These are phyloP conservation scores for Argya squamiceps DNA, from an alignment of 2,797 vertebrate genomes.

Conservation along the genomic window DNA sequence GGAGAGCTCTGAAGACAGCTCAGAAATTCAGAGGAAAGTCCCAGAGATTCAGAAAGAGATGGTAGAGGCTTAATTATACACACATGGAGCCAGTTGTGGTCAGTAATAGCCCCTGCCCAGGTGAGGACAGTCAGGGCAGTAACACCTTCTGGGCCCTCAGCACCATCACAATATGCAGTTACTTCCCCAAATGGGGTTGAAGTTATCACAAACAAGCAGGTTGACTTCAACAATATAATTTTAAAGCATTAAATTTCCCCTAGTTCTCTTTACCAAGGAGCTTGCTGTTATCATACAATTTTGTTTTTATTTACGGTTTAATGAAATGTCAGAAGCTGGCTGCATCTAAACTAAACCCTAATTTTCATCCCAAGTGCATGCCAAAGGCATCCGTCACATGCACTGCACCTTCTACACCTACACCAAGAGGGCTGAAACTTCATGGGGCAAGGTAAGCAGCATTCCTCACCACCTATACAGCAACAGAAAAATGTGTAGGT, in stretches of 20 bases:
- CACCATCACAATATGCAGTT: neutral
- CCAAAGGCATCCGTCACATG: neutral
- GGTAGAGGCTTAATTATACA: rapidly evolving
- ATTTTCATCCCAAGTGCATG: neutral
- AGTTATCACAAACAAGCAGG: rapidly evolving
- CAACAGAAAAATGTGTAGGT: rapidly evolving
- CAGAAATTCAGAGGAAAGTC: rapidly evolving
- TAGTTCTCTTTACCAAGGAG: neutral
- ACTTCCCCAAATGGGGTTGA: neutral
- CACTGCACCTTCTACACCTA: neutral
- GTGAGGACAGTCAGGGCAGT: neutral
- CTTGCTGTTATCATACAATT: neutral
- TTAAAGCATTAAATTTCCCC: neutral
- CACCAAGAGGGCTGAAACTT: neutral
- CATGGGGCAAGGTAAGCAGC: neutral
- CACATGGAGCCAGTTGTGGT: neutral
- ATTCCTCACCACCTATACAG: neutral
- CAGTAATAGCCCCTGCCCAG: rapidly evolving
- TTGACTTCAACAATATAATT: neutral
- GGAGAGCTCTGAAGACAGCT: rapidly evolving
- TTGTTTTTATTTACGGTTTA: neutral
- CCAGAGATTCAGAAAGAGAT: rapidly evolving
- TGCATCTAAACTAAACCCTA: neutral
- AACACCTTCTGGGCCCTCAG: neutral
- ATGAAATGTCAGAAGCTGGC: neutral